Conservation (phyloP, 2,888 invertebrate genomes). For the Lordiphosa fenestrarum region DNA sequence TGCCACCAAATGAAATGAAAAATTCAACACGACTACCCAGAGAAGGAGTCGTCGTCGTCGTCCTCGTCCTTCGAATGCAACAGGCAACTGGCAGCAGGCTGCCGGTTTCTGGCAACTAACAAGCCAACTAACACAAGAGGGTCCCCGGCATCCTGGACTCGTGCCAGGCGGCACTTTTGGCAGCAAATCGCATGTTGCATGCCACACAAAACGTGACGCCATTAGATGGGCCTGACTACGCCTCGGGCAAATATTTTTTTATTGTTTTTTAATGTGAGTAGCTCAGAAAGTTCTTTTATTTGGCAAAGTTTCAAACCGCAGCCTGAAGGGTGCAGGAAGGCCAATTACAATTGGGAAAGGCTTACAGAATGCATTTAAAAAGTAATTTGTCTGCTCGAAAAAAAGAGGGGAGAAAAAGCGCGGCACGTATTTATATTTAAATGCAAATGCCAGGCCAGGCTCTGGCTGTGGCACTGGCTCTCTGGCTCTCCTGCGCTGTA, state of each 20-base stretch:
- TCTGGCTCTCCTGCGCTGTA: background rate
- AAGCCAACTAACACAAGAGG: conserved; percentile 67
- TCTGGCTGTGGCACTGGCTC: background rate
- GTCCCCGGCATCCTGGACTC: conserved; percentile 56
- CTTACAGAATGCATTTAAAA: conserved; percentile 78
- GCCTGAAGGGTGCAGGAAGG: conserved; percentile 30
- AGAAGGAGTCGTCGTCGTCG: conserved; percentile 32
- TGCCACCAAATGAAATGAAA: conserved; percentile 78
- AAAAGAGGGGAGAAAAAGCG: conserved; percentile 57
- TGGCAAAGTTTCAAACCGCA: conserved; percentile 67
- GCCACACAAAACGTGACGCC: conserved; percentile 78
- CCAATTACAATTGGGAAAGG: conserved; percentile 70
- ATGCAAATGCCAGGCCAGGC: conserved; percentile 55
- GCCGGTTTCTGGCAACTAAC: conserved; percentile 53
- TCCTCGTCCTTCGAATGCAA: conserved; percentile 48
- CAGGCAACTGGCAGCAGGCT: conserved; percentile 60
- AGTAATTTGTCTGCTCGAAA: conserved; percentile 77
- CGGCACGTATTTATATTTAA: conserved; percentile 78
- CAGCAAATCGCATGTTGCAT: conserved; percentile 79
- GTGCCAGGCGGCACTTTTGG: conserved; percentile 77
- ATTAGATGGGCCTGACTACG: conserved; percentile 63
- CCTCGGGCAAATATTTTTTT: conserved; percentile 30
- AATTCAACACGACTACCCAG: conserved; percentile 69
- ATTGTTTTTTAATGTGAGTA: conserved; percentile 69
- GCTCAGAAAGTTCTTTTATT: conserved; percentile 57